Evolutionary conservation across 1,140 invertebrate species (phyloP).

Genomic region (Homarus americanus): DNA sequence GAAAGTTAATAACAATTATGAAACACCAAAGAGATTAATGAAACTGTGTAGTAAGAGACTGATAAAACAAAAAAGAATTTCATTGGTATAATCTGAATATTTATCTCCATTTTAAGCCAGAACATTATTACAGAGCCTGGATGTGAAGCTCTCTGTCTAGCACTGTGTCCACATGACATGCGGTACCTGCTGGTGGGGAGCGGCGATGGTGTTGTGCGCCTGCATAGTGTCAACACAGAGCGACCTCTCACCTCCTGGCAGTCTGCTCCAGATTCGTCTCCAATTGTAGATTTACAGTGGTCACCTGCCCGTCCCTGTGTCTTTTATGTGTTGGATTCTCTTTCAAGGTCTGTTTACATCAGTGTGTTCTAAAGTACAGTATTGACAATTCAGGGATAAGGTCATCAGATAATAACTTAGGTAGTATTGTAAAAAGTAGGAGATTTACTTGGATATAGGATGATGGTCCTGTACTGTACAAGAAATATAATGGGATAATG

Average conservation of each 20-base stretch:
- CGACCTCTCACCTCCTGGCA: constrained; percentile 80
- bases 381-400: no score
- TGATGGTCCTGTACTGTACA: no score
- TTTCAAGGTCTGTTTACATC: not conserved
- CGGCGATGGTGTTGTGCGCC: constrained; percentile 80
- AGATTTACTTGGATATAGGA: no score
- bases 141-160: constrained; percentile 77
- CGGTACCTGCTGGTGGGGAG: constrained; percentile 82
- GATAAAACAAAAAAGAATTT: no score
- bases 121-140: constrained; percentile 54
- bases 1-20: no score
- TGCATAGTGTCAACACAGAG: constrained; percentile 79
- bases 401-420: no score
- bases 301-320: constrained; percentile 82
- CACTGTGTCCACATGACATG: constrained; percentile 81
- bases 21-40: no score
- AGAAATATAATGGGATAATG: no score
- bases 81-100: not conserved
- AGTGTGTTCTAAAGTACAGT: no score
- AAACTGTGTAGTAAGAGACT: not conserved
- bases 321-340: constrained; percentile 81
- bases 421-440: no score
- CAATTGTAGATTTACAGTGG: constrained; percentile 81
- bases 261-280: constrained; percentile 76
- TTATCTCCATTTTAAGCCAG: not conserved